phyloP scores from a whole-genome alignment of 2,113 vertebrate species.

The Heterotis niloticus region DNA sequence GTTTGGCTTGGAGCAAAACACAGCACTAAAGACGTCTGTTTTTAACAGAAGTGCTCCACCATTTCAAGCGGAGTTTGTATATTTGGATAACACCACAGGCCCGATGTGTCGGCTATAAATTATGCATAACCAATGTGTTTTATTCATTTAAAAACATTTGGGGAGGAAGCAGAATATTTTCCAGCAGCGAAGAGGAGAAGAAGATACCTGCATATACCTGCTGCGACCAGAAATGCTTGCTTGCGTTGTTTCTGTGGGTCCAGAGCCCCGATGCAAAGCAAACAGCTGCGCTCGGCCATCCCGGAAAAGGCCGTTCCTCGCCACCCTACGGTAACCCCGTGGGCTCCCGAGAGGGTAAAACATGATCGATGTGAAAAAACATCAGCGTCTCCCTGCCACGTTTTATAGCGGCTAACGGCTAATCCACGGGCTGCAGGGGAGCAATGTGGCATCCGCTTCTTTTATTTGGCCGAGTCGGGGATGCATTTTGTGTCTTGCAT shows the following conservation, averaged over 20 bases:
- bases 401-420: too few species aligned
- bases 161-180: background rate
- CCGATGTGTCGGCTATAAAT: slow-evolving; percentile 14
- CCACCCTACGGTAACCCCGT: background rate
- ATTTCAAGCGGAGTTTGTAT: slow-evolving; percentile 20
- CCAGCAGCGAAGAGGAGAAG: too few species aligned
- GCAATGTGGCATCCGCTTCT: background rate
- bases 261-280: background rate
- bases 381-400: background rate
- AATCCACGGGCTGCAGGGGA: too few species aligned
- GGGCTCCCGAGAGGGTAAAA: background rate
- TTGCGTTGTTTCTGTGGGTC: background rate
- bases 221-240: background rate
- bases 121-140: slow-evolving; percentile 20
- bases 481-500: background rate
- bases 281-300: background rate
- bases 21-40: slow-evolving; percentile 8
- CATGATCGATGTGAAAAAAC: background rate
- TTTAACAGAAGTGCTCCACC: slow-evolving; percentile 18
- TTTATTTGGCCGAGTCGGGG: background rate
- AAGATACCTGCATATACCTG: background rate
- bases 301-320: background rate
- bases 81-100: slow-evolving; percentile 15
- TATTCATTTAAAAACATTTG: background rate
- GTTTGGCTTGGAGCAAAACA: slow-evolving; percentile 18